Conservation (phyloP, 2,113 vertebrate species). For the Thryonomys swinderianus region DNA sequence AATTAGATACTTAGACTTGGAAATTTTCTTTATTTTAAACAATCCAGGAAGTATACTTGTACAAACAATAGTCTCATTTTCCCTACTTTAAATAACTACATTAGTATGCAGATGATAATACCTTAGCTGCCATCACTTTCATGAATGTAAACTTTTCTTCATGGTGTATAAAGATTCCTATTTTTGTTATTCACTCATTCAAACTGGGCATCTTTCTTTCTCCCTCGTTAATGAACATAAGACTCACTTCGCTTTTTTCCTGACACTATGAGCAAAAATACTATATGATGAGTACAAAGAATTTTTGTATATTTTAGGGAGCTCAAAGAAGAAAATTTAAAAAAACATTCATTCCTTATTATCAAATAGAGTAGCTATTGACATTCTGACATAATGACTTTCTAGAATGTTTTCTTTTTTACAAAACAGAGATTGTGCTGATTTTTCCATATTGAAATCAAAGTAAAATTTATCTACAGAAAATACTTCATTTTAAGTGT, state of each 20-base stretch:
- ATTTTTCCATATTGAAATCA: not conserved
- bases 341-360: not conserved
- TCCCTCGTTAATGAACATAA: not conserved
- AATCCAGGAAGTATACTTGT: not conserved
- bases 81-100: not conserved
- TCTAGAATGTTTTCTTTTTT: not conserved
- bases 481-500: not conserved
- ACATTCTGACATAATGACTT: not conserved
- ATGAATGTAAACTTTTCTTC: not conserved
- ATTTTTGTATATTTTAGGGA: not conserved
- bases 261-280: not conserved
- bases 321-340: not conserved
- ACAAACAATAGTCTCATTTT: not conserved
- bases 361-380: not conserved
- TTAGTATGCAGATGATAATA: not conserved
- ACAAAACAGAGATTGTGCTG: not conserved
- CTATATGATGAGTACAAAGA: not conserved
- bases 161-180: not conserved
- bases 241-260: not conserved
- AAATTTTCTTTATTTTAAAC: not conserved
- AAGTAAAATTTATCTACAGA: not conserved
- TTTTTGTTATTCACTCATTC: not conserved
- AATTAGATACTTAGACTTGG: not conserved
- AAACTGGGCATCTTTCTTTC: not conserved
- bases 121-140: not conserved